Conservation (phyloP, 1,140 invertebrate species). For the Drosophila mauritiana region DNA sequence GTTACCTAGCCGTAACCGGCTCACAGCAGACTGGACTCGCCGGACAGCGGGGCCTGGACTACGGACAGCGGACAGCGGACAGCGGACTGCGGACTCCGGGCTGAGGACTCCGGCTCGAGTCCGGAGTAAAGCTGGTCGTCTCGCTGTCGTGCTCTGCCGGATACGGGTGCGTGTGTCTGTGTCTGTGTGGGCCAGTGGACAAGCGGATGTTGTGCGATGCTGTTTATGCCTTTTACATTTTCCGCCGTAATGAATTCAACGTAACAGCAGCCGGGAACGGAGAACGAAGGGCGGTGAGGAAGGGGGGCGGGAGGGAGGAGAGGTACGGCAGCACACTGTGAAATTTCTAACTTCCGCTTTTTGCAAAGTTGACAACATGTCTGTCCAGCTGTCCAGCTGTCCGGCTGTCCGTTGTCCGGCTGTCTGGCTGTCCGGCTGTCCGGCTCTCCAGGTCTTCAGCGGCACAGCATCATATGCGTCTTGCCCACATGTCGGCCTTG, state of each 20-base stretch:
- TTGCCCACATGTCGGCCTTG: constrained; percentile 27
- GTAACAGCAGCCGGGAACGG: constrained; percentile 24
- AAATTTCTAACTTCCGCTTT: constrained; percentile 81
- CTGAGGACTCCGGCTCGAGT: neutral
- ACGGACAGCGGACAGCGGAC: neutral
- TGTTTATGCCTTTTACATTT: constrained; percentile 83
- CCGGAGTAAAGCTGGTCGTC: constrained; percentile 32
- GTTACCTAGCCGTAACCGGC: constrained; percentile 28
- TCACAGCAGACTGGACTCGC: constrained; percentile 6
- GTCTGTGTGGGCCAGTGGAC: constrained; percentile 30
- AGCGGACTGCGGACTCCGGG: neutral
- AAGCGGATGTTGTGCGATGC: constrained; percentile 80
- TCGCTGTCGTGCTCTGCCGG: constrained; percentile 55
- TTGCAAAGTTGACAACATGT: constrained; percentile 80
- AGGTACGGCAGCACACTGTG: constrained; percentile 58
- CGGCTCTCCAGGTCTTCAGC: neutral
- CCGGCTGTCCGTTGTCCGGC: neutral
- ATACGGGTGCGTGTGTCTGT: constrained; percentile 17
- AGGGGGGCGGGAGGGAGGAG: neutral
- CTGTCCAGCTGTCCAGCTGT: constrained; percentile 54
- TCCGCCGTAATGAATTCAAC: constrained; percentile 81
- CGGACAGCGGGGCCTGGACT: constrained; percentile 3
- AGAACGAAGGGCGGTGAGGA: neutral
- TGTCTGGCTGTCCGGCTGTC: neutral
- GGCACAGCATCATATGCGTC: constrained; percentile 40